phyloP scores from a whole-genome alignment of 1,140 invertebrate genomes.

The Holcopasites calliopsidis region DNA sequence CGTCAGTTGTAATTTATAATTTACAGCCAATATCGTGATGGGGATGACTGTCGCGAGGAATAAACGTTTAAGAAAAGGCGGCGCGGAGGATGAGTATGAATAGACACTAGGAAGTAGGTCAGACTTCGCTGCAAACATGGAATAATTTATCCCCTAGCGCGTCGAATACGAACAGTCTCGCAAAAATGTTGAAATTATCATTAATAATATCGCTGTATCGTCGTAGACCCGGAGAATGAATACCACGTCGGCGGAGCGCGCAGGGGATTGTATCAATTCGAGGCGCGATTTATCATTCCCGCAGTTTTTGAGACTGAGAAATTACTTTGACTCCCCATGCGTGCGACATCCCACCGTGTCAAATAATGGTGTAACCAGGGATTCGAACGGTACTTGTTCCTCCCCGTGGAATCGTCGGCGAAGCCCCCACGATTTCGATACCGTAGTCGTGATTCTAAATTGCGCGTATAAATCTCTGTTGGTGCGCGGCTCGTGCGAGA shows the following conservation, averaged over 20 bases:
- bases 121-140: not conserved
- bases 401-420: not conserved
- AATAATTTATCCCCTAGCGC: too few relatives aligned
- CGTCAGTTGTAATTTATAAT: not conserved
- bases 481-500: not conserved
- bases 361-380: conserved; percentile 22
- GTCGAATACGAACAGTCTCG: not conserved
- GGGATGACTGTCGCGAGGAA: not conserved
- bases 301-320: conserved; percentile 2
- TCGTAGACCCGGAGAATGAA: conserved; percentile 1
- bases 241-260: not conserved
- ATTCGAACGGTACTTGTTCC: not conserved
- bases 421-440: conserved; percentile 1
- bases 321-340: conserved; percentile 7
- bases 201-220: conserved; percentile 35
- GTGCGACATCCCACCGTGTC: not conserved
- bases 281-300: conserved; percentile 8
- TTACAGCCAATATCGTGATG: not conserved
- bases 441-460: conserved; percentile 22
- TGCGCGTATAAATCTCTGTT: conserved; percentile 26
- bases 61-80: not conserved
- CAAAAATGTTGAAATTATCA: conserved; percentile 6
- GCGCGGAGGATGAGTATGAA: not conserved
- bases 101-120: not conserved
- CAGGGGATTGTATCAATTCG: conserved; percentile 24